Evolutionary conservation across 1,140 invertebrate species (phyloP).

Genomic region (Caenorhabditis briggsae): DNA sequence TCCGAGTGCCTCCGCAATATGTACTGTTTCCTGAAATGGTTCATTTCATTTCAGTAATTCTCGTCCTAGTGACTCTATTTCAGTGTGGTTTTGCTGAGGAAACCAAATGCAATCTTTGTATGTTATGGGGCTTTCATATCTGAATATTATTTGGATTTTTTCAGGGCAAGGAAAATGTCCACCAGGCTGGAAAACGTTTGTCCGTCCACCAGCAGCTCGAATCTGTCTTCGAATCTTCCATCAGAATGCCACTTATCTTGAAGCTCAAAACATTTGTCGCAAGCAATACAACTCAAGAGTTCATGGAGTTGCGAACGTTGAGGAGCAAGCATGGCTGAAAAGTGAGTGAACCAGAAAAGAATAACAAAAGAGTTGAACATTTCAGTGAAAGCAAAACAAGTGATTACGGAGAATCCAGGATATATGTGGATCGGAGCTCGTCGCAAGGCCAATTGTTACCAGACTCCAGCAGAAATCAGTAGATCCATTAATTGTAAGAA

Average conservation of each 20-base stretch:
- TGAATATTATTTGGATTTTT: neutral
- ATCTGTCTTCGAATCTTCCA: slow-evolving; percentile 20
- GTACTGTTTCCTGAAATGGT: neutral
- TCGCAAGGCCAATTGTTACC: neutral
- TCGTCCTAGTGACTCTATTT: neutral
- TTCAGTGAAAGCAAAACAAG: slow-evolving; percentile 11
- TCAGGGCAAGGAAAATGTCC: slow-evolving; percentile 51
- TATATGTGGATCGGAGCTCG: slow-evolving; percentile 32
- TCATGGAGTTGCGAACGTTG: slow-evolving; percentile 8
- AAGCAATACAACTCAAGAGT: slow-evolving; percentile 29
- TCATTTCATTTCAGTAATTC: neutral
- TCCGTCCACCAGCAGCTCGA: neutral
- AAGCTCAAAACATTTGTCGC: slow-evolving; percentile 33
- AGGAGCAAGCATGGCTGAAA: slow-evolving; percentile 23
- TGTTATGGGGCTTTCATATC: neutral
- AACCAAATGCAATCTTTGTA: slow-evolving; percentile 29
- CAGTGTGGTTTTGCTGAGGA: neutral
- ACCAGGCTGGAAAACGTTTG: slow-evolving; percentile 37
- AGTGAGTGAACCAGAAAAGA: neutral
- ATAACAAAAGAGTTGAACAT: neutral
- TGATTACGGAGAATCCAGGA: neutral
- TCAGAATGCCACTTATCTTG: slow-evolving; percentile 37
- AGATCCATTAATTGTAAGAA: no score
- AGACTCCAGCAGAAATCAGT: neutral
- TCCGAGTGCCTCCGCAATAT: neutral